Evolutionary conservation across 2,888 invertebrate species (phyloP).

Genomic region (Zygaena filipendulae): DNA sequence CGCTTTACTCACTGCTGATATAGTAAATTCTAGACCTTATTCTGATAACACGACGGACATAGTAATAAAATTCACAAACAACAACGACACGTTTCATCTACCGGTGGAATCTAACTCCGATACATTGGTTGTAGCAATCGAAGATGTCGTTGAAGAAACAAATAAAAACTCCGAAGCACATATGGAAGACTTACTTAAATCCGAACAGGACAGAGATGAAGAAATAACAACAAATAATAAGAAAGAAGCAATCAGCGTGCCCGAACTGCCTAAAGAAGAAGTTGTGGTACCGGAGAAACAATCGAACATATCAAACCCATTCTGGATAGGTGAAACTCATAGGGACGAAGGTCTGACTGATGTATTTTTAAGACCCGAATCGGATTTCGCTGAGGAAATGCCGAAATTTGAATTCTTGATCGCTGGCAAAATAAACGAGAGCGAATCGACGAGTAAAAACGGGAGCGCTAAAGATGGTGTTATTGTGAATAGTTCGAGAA

Average conservation of each 20-base stretch:
- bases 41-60: constrained; percentile 37
- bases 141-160: constrained; percentile 37
- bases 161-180: constrained; percentile 42
- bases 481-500: constrained; percentile 25
- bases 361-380: constrained; percentile 44
- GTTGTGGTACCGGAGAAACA: constrained; percentile 36
- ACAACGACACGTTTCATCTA: constrained; percentile 40
- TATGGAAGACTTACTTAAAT: constrained; percentile 45
- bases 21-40: constrained; percentile 47
- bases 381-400: constrained; percentile 37
- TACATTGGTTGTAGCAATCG: constrained; percentile 46
- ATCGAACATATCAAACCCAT: constrained; percentile 53
- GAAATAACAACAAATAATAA: constrained; percentile 32
- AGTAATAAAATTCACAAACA: constrained; percentile 32
- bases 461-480: constrained; percentile 21
- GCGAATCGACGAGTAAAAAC: constrained; percentile 33
- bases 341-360: constrained; percentile 57
- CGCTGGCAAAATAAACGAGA: constrained; percentile 46
- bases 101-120: constrained; percentile 51
- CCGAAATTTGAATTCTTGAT: constrained; percentile 58
- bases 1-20: constrained; percentile 43
- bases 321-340: constrained; percentile 50
- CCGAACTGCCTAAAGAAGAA: constrained; percentile 31
- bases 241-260: constrained; percentile 21
- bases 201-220: constrained; percentile 50